Base-by-base conservation (phyloP, 2,797 vertebrate species). In the Catamblyrhynchus diadema region DNA sequence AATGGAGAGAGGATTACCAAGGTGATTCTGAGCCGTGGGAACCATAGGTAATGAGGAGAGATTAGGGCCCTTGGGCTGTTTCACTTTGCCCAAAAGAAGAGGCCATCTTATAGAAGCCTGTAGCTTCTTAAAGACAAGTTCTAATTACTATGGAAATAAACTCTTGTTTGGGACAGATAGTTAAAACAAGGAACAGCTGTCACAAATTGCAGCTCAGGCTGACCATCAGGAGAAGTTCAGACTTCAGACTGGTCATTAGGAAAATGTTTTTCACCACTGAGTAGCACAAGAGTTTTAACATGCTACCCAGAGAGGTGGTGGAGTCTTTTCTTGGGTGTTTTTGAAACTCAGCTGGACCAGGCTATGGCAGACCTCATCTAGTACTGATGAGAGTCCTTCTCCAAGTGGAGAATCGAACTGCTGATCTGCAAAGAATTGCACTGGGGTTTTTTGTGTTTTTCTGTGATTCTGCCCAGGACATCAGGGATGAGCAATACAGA, bases 121-220 rank as follows among this genome's bases (percentile, higher is more conserved):
- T 66, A 66, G 8, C 20, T 81, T 27, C 57, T 78, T 70, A 41
- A 71, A 84, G 41, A n/a, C 7, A 22, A 25, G 9, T 69, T 65
- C 25, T 19, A n/a, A 3, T 30, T 15, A 27, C 30, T 53, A 0
- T 30, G 50, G 45, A 69, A 8, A 77, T 44, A 30, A 87, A 39
- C 33, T 47, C 12, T 56, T 57, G 5, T 4, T 67, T 21, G 42
- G n/a, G 37, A 6, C 50, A 82, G 54, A 30, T 50, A 0, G 0
- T 72, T 25, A 57, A 72, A 77, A 32, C 6, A 69, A 60, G 14
- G 35, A 45, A 5, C 24, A 60, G 1, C 56, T 57, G 28, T 41
- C 39, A 37, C 5, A 39, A 50, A 23, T 5, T 74, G 35, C 32
- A 62, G 19, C 22, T 78, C 42, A 17, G 61, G 5, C 14, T 57